These are phyloP conservation scores for Ophioninae sp. DNA, from an alignment of 2,888 invertebrate genomes.

Conservation along the genomic window DNA sequence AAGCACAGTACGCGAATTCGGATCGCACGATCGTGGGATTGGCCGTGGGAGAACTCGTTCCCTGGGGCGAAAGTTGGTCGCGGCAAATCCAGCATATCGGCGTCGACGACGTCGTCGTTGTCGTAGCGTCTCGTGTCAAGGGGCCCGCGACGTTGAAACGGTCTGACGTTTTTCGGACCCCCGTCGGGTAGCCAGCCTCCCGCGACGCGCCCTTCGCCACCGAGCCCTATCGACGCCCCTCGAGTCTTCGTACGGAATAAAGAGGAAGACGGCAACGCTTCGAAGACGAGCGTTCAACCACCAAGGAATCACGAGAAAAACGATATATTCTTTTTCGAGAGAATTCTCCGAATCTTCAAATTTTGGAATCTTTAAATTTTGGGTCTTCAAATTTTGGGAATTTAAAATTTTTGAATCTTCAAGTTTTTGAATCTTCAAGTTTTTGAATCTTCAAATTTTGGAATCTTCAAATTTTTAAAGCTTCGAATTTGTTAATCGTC, in stretches of 20 bases:
- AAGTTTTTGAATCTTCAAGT: too few species aligned
- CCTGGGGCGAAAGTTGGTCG: conserved; percentile 66
- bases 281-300: too few species aligned
- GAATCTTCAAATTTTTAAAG: too few species aligned
- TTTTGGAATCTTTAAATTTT: too few species aligned
- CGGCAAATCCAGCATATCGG: conserved; percentile 40
- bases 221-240: conserved; percentile 20
- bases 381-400: too few species aligned
- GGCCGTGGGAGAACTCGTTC: conserved; percentile 76
- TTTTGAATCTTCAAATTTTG: too few species aligned
- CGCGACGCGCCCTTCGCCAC: conserved; percentile 30
- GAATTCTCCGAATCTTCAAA: too few species aligned
- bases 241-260: conserved; percentile 10
- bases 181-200: conserved; percentile 55
- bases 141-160: conserved; percentile 76
- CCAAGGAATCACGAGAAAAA: neutral
- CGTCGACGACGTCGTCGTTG: conserved; percentile 40
- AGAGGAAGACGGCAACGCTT: conserved; percentile 6
- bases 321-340: neutral
- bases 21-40: conserved; percentile 68
- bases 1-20: conserved; percentile 8
- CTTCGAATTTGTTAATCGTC: too few species aligned
- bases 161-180: conserved; percentile 76
- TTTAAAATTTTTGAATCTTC: too few species aligned
- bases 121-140: conserved; percentile 74